Conservation (phyloP, 2,888 invertebrate genomes). For the Campaea margaritaria region DNA sequence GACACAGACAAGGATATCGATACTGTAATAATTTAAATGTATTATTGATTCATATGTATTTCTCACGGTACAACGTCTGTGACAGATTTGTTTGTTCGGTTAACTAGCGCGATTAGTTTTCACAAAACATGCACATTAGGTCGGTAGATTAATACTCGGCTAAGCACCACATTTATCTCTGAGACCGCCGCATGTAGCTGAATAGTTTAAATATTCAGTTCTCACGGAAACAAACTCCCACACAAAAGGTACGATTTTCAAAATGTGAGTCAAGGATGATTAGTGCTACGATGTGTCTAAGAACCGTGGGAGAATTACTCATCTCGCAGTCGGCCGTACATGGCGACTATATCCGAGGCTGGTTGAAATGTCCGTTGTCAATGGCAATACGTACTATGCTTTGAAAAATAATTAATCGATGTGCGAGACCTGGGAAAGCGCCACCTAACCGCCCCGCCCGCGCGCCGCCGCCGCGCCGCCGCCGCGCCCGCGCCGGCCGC, state of each 20-base stretch:
- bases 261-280: conserved; percentile 82
- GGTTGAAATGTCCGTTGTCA: conserved; percentile 55
- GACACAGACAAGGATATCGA: conserved; percentile 19
- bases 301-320: conserved; percentile 75
- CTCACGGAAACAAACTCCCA: conserved; percentile 77
- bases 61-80: conserved; percentile 14
- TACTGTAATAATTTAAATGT: conserved; percentile 6
- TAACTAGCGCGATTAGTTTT: conserved; percentile 30
- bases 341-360: conserved; percentile 55
- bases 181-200: conserved; percentile 61
- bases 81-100: conserved; percentile 26
- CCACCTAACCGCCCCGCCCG: conserved; percentile 40
- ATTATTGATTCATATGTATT: conserved; percentile 9
- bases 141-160: conserved; percentile 13
- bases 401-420: conserved; percentile 55
- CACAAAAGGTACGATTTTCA: conserved; percentile 80
- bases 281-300: conserved; percentile 67
- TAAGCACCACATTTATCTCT: conserved; percentile 39
- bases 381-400: conserved; percentile 55
- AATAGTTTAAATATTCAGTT: conserved; percentile 65
- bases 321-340: conserved; percentile 56
- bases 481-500: conserved; percentile 42
- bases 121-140: conserved; percentile 15
- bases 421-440: conserved; percentile 56
- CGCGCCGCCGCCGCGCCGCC: conserved; percentile 40